Conservation (phyloP, 1,140 invertebrate genomes). For the Pantala flavescens region DNA sequence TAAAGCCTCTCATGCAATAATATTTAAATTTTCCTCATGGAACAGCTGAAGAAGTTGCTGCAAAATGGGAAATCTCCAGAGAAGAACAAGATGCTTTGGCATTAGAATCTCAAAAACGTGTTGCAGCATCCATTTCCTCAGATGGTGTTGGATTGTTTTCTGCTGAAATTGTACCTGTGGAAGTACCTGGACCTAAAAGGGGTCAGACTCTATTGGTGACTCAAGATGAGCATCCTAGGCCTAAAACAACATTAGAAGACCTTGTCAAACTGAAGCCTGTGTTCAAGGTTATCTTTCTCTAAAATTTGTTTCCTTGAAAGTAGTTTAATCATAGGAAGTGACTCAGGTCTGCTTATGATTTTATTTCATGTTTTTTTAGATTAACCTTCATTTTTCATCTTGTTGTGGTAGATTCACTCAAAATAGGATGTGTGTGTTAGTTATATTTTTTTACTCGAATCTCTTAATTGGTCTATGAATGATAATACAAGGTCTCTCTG, state of each 20-base stretch:
- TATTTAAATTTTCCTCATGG: slow-evolving; percentile 8
- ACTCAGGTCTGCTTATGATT: too few relatives aligned
- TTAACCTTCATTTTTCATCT: too few relatives aligned
- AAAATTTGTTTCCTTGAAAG: not conserved
- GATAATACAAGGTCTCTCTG: too few relatives aligned
- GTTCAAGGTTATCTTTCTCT: slow-evolving; percentile 43
- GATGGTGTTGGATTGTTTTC: slow-evolving; percentile 48
- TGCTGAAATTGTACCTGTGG: slow-evolving; percentile 58
- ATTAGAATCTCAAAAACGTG: slow-evolving; percentile 56
- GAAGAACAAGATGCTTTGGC: slow-evolving; percentile 69
- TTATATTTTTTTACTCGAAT: too few relatives aligned
- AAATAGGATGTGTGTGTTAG: too few relatives aligned
- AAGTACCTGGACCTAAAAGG: slow-evolving; percentile 36
- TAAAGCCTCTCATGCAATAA: too few relatives aligned
- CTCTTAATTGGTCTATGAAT: too few relatives aligned
- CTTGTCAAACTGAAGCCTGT: slow-evolving; percentile 50
- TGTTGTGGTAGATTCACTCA: too few relatives aligned
- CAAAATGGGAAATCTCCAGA: slow-evolving; percentile 54
- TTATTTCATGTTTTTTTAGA: too few relatives aligned
- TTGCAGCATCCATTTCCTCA: slow-evolving; percentile 48
- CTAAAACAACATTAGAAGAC: slow-evolving; percentile 44
- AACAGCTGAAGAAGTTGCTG: slow-evolving; percentile 67
- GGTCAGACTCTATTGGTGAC: slow-evolving; percentile 38
- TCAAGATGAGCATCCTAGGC: slow-evolving; percentile 58
- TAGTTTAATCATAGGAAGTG: too few relatives aligned